Evolutionary conservation across 2,888 invertebrate species (phyloP), one percentile per base, ranked within the genome.

Genomic region (Bombylius major): DNA sequence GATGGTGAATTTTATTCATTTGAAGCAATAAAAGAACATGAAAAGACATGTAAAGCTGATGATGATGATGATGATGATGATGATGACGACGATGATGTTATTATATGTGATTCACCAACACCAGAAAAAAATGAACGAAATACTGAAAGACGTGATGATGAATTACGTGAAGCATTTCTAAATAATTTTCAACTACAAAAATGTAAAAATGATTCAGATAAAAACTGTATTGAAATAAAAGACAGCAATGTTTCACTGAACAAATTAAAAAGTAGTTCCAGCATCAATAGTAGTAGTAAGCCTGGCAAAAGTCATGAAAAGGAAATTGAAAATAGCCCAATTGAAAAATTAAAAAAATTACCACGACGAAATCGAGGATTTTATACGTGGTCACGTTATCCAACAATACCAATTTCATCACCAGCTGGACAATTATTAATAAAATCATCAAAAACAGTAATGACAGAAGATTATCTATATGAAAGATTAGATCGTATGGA

Each of bases 1-100:
- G 87, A 86, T 71, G 84, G 83, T 58, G 85, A 85, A 70, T 80
- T 86, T 67, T 80, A 83, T 61, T 77, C 79, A 51, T 70, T 76
- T 51, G 72, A 75, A 60, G 77, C 79, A 62, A 78, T 78, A 66
- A 73, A 77, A 75, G 75, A 75, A 63, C 77, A 77, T 61, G 78
- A 78, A 67, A 75, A 72, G 59, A 69, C 70, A 42, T 78, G 78
- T 61, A 74, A 71, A 60, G 65, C 66, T 14, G 67, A 64, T 51
- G 71, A 74, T 46, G 70, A 69, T 50, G 68, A 65, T 54, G 68
- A 68, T 62, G 69, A 70, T 51, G n/a, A n/a, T n/a, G n/a, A n/a
- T n/a, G n/a, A n/a, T n/a, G n/a, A n/a, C n/a, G 23, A 23, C 23
- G 23, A 23, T 55, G 69, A 68, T 62, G 70, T 71, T 51, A 74